Conservation (phyloP, 2,797 vertebrate species). For the Chaunax sp. region DNA sequence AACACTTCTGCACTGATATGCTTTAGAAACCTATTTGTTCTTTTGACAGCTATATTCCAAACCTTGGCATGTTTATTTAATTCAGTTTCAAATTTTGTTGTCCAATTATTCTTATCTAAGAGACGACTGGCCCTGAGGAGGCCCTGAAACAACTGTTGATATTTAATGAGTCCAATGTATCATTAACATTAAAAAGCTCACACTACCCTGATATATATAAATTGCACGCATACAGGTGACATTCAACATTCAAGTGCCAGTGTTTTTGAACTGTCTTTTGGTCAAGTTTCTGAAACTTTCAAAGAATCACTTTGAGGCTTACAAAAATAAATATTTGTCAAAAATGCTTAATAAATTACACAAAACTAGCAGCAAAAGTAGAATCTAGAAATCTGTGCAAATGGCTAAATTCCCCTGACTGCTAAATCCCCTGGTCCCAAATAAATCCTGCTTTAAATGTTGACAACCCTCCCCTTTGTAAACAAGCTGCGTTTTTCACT, state of each 20-base stretch:
- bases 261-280: slow-evolving; percentile 99
- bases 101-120: slow-evolving; percentile 90
- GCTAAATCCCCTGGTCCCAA: slow-evolving; percentile 99
- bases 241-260: slow-evolving; percentile 99
- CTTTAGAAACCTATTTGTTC: slow-evolving; percentile 91
- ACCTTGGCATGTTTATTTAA: slow-evolving; percentile 96
- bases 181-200: slow-evolving; percentile 99
- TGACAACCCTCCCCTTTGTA: slow-evolving; percentile 97
- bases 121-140: slow-evolving; percentile 89
- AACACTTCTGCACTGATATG: slow-evolving; percentile 93
- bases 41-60: slow-evolving; percentile 98
- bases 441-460: slow-evolving; percentile 95
- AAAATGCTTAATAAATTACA: slow-evolving; percentile 99
- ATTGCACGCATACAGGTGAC: slow-evolving; percentile 99
- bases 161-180: slow-evolving; percentile 99
- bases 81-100: slow-evolving; percentile 89
- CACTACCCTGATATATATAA: slow-evolving; percentile 99
- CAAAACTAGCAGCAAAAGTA: slow-evolving; percentile 99
- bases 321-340: slow-evolving; percentile 99
- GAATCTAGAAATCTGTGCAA: slow-evolving; percentile 99
- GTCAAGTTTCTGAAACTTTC: slow-evolving; percentile 99
- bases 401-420: slow-evolving; percentile 99
- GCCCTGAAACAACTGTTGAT: slow-evolving; percentile 94
- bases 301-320: slow-evolving; percentile 99
- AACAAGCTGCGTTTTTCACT: slow-evolving; percentile 97